Conservation (phyloP, 2,797 vertebrate genomes). For the Nannoperca obscura region DNA sequence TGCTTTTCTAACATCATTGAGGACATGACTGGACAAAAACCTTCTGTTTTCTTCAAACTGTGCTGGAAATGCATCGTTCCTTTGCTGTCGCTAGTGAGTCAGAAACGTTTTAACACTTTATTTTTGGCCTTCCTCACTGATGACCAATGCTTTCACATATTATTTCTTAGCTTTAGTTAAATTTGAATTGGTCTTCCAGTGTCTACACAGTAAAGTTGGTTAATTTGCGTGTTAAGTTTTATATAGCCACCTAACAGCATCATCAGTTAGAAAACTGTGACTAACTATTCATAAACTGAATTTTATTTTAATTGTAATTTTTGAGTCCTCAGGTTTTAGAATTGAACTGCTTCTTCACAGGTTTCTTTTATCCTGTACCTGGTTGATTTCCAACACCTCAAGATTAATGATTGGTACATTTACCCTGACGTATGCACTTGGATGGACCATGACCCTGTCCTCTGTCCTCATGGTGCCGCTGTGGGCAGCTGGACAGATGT, state of each 20-base stretch:
- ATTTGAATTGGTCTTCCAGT: too few species aligned
- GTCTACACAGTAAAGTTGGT: too few species aligned
- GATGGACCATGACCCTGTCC: constrained; percentile 56
- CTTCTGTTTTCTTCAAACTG: constrained; percentile 83
- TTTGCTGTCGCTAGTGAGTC: constrained; percentile 81
- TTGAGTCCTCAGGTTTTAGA: too few species aligned
- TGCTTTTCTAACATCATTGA: constrained; percentile 80
- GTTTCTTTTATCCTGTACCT: constrained; percentile 41
- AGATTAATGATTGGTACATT: constrained; percentile 24
- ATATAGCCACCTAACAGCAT: too few species aligned
- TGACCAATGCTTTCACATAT: too few species aligned
- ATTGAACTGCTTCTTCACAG: constrained; percentile 8
- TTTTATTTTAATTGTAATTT: too few species aligned
- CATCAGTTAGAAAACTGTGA: too few species aligned
- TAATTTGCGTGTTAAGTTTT: too few species aligned
- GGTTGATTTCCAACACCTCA: constrained; percentile 35
- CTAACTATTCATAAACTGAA: too few species aligned
- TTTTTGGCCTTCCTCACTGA: too few species aligned
- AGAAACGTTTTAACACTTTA: neutral
- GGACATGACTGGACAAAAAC: constrained; percentile 85
- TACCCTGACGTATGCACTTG: constrained; percentile 40
- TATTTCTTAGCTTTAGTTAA: too few species aligned
- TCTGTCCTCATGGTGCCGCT: constrained; percentile 59
- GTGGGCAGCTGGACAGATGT: constrained; percentile 53
- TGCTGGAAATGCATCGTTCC: constrained; percentile 87